A percentile compares a stretch with the other conserved stretches of the same genome.
These are phyloP conservation scores for Rhyacophila evoluta DNA, from an alignment of 2,888 invertebrate genomes.

Conservation along the genomic window DNA sequence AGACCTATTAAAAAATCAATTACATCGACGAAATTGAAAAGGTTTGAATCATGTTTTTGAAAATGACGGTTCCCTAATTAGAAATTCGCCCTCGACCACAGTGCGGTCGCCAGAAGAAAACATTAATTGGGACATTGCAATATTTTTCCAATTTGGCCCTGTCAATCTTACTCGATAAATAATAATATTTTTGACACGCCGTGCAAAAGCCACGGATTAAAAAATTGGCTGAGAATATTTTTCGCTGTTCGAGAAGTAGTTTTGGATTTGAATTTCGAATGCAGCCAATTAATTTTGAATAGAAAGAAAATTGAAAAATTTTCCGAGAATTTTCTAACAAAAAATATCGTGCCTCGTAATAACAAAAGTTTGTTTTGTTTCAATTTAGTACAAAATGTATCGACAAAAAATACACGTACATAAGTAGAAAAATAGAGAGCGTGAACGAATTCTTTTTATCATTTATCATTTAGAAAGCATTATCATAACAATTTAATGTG, in stretches of 20 bases:
- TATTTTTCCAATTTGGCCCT: not conserved
- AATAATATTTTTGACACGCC: not conserved
- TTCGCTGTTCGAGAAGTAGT: not conserved
- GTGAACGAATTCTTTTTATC: too few species aligned
- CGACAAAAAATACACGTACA: too few species aligned
- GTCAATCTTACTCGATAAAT: not conserved
- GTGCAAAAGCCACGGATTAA: not conserved
- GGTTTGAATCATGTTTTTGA: conserved; percentile 8
- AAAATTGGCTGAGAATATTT: not conserved
- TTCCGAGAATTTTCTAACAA: too few species aligned
- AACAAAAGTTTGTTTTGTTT: too few species aligned
- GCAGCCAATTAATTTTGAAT: too few species aligned
- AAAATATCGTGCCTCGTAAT: too few species aligned
- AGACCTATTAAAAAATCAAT: not conserved
- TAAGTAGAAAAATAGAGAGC: too few species aligned
- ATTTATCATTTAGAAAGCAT: too few species aligned
- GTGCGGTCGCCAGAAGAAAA: not conserved
- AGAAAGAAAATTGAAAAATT: too few species aligned
- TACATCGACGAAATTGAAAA: not conserved
- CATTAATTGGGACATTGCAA: not conserved
- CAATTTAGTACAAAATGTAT: too few species aligned
- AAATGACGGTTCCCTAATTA: conserved; percentile 11
- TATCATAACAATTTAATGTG: too few species aligned
- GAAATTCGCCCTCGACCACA: not conserved
- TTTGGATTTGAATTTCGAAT: not conserved